phyloP scores from a whole-genome alignment of 2,113 vertebrate species.

The Maccullochella peelii region DNA sequence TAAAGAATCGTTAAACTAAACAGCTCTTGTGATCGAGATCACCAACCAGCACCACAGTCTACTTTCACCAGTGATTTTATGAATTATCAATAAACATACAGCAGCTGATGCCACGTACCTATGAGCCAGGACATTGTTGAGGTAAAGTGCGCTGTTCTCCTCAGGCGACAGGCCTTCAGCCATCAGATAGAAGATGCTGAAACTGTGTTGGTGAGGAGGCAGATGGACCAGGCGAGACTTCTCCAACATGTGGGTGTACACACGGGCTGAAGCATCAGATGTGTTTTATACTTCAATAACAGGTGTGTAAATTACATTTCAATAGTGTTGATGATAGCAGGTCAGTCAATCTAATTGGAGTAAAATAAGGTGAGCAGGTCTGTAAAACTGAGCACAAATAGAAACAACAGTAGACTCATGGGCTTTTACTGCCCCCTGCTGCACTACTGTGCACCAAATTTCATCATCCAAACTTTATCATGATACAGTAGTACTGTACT shows the following conservation, averaged over 20 bases:
- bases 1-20: neutral
- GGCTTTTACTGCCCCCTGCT: slow-evolving; percentile 68
- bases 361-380: slow-evolving; percentile 48
- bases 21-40: neutral
- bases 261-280: slow-evolving; percentile 63
- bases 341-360: slow-evolving; percentile 19
- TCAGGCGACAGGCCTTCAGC: slow-evolving; percentile 91
- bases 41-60: neutral
- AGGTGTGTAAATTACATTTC: neutral
- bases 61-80: neutral
- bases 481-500: too few species aligned
- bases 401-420: neutral
- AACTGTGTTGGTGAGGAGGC: slow-evolving; percentile 89
- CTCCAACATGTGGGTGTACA: slow-evolving; percentile 92
- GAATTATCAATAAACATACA: neutral
- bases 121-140: slow-evolving; percentile 85
- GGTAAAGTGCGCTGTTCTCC: slow-evolving; percentile 88
- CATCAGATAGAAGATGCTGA: slow-evolving; percentile 92
- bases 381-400: neutral
- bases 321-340: neutral
- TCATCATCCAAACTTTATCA: neutral
- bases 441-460: neutral
- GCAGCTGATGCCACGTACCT: slow-evolving; percentile 51
- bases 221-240: slow-evolving; percentile 88
- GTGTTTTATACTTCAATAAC: neutral